phyloP scores from a whole-genome alignment of 2,113 vertebrate species.

The Corythoichthys haematopterus region DNA sequence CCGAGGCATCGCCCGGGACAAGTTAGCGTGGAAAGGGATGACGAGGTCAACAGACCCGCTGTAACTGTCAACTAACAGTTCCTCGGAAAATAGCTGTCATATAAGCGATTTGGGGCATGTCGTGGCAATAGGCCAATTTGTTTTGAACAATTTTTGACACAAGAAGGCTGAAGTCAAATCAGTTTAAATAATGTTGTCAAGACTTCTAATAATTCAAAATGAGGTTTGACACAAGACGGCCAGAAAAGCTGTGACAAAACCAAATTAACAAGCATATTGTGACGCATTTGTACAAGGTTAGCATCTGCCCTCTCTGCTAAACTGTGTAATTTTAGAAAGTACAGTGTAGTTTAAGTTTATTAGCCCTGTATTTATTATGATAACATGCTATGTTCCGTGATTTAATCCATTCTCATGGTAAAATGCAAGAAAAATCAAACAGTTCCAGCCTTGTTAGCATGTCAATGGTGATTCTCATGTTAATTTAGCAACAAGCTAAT shows the following conservation, averaged over 20 bases:
- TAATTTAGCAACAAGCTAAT: background rate
- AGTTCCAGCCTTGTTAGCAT: no score
- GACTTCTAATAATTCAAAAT: background rate
- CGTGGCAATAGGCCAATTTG: background rate
- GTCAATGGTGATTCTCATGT: background rate
- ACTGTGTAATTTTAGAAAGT: no score
- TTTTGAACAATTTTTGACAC: background rate
- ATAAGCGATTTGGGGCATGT: background rate
- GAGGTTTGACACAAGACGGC: background rate
- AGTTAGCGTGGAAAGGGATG: constrained; percentile 5
- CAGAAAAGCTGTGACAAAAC: background rate
- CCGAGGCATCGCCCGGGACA: background rate
- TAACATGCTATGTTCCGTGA: background rate
- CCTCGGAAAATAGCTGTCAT: background rate
- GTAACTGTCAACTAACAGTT: background rate
- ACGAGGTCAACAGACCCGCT: background rate
- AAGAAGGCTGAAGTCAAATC: background rate
- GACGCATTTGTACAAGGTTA: background rate
- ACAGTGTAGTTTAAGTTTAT: no score
- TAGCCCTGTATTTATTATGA: no score
- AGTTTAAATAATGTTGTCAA: background rate
- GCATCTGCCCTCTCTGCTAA: no score
- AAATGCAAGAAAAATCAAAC: background rate
- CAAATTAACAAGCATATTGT: background rate
- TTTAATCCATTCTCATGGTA: background rate